Evolutionary conservation across 2,888 invertebrate genomes (phyloP).

Genomic region (Encarsia formosa): DNA sequence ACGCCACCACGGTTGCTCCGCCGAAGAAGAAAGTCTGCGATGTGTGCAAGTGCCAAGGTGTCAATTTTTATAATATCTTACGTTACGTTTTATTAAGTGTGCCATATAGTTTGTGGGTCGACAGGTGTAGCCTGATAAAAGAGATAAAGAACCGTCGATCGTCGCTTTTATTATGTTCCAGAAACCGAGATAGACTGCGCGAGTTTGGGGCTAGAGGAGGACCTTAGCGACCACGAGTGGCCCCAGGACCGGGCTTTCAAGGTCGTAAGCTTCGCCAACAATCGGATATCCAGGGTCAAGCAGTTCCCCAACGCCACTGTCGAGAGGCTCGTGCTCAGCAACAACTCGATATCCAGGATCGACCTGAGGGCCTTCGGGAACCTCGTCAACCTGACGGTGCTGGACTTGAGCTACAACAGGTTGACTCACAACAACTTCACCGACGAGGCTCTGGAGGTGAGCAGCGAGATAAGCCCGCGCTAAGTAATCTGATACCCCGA

Average conservation of each 20-base stretch:
- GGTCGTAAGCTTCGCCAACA: constrained; percentile 37
- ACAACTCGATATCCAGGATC: constrained; percentile 63
- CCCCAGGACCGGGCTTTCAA: constrained; percentile 43
- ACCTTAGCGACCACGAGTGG: constrained; percentile 54
- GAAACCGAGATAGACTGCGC: constrained; percentile 21
- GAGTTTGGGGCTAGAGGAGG: constrained; percentile 2
- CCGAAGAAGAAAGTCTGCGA: constrained; percentile 19
- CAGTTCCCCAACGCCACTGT: constrained; percentile 56
- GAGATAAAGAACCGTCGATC: background rate
- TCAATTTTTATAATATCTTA: background rate
- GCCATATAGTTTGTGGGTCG: background rate
- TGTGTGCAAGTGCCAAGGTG: constrained; percentile 33
- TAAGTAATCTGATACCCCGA: too few species aligned
- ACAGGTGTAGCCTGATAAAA: too few species aligned
- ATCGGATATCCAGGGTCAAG: constrained; percentile 49
- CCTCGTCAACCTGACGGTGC: constrained; percentile 60
- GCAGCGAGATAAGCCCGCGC: too few species aligned
- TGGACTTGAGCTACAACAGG: constrained; percentile 70
- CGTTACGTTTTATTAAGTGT: background rate
- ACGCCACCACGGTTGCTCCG: background rate
- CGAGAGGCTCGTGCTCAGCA: constrained; percentile 59
- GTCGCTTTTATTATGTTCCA: too few species aligned
- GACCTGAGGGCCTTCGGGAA: constrained; percentile 61
- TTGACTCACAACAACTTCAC: constrained; percentile 58
- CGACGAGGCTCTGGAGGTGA: constrained; percentile 68